phyloP scores from a whole-genome alignment of 1,140 invertebrate species.

The Neuroterus valhalla region DNA sequence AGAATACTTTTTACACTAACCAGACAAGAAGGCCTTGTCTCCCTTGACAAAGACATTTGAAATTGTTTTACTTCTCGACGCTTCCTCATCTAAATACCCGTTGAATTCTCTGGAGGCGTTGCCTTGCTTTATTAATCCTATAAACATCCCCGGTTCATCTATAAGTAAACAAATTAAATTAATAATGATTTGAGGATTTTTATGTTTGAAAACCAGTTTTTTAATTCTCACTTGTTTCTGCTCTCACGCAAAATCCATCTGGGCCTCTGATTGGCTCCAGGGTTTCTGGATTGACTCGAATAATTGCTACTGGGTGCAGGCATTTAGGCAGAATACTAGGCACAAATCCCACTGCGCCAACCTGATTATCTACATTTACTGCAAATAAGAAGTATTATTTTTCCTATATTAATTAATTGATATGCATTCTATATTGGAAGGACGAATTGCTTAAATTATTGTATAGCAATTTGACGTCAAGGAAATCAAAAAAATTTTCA shows the following conservation, averaged over 20 bases:
- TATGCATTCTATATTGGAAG: too few species aligned
- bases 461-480: not conserved
- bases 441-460: too few species aligned
- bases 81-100: constrained; percentile 81
- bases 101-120: constrained; percentile 75
- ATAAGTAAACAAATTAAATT: constrained; percentile 40
- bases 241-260: constrained; percentile 80
- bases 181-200: not conserved
- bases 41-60: constrained; percentile 82
- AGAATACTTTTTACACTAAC: constrained; percentile 64
- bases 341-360: constrained; percentile 85
- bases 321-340: constrained; percentile 77
- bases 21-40: constrained; percentile 83
- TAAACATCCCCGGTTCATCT: constrained; percentile 86
- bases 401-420: too few species aligned
- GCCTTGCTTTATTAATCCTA: constrained; percentile 82
- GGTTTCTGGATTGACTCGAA: constrained; percentile 78
- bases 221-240: constrained; percentile 75
- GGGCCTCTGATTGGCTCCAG: constrained; percentile 77
- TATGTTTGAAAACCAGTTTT: not conserved
- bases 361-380: constrained; percentile 82
- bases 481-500: constrained; percentile 56
- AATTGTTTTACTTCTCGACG: constrained; percentile 83
- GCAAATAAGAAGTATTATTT: constrained; percentile 51
- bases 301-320: constrained; percentile 76